Evolutionary conservation across 2,797 vertebrate species (phyloP).

Genomic region (Eulemur coronatus): DNA sequence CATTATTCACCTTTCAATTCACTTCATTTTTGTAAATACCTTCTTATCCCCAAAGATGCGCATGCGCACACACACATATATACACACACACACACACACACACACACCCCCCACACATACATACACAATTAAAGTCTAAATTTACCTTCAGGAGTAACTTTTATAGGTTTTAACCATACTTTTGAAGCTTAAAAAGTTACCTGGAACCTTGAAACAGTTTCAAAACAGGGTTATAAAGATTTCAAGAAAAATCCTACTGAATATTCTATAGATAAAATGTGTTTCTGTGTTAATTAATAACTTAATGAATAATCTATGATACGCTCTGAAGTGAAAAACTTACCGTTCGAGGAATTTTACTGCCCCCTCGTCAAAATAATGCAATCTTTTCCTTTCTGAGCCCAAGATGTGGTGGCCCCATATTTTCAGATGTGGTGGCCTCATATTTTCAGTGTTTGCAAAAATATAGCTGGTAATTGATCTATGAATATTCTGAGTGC

Average conservation of each 20-base stretch:
- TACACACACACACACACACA: not conserved
- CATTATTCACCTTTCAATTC: not conserved
- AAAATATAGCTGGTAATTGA: not conserved
- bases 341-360: not conserved
- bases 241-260: slow-evolving; percentile 36
- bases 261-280: slow-evolving; percentile 14
- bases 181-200: slow-evolving; percentile 52
- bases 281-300: slow-evolving; percentile 53
- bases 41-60: not conserved
- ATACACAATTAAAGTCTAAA: not conserved
- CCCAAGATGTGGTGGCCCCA: too few relatives aligned
- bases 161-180: slow-evolving; percentile 29
- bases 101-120: not conserved
- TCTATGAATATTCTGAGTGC: not conserved
- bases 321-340: slow-evolving; percentile 9
- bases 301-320: slow-evolving; percentile 51
- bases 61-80: not conserved
- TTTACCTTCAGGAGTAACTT: slow-evolving; percentile 33
- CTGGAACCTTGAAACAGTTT: slow-evolving; percentile 42
- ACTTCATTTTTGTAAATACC: slow-evolving; percentile 4
- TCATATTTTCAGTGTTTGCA: not conserved
- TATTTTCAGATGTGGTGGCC: not conserved
- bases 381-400: not conserved
- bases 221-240: slow-evolving; percentile 37
- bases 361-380: slow-evolving; percentile 1